These are phyloP conservation scores for Amphipoea oculea DNA, from an alignment of 2,888 invertebrate genomes.

Conservation along the genomic window DNA sequence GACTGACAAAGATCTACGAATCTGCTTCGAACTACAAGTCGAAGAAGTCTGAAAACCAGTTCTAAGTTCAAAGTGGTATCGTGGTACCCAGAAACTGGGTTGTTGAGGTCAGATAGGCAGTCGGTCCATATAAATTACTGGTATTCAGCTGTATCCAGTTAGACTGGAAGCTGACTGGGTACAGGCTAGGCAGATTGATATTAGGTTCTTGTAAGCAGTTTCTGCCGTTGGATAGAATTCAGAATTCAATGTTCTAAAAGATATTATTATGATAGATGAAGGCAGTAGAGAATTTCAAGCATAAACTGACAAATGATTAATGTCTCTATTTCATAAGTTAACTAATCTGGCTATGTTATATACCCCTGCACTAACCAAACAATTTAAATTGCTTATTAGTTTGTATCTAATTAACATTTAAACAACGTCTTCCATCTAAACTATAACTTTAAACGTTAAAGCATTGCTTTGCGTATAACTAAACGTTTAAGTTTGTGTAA, in stretches of 20 bases:
- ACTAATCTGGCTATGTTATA: not conserved
- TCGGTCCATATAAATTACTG: not conserved
- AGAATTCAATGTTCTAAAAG: not conserved
- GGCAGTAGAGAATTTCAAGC: not conserved
- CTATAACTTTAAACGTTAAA: slow-evolving; percentile 16
- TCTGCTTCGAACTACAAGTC: no score
- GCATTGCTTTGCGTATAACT: slow-evolving; percentile 2
- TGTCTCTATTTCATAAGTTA: not conserved
- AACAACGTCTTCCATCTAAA: slow-evolving; percentile 33
- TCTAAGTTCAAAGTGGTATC: not conserved
- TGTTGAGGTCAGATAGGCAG: not conserved
- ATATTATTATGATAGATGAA: not conserved
- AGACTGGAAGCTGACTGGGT: not conserved
- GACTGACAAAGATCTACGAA: no score
- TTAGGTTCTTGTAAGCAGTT: not conserved
- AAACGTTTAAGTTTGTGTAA: slow-evolving; percentile 19
- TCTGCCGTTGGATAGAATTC: not conserved
- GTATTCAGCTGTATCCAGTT: not conserved
- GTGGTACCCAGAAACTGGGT: not conserved
- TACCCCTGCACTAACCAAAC: not conserved
- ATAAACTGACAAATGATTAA: not conserved
- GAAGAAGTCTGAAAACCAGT: not conserved
- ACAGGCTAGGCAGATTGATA: not conserved
- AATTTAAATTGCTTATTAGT: slow-evolving; percentile 14
- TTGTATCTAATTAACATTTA: slow-evolving; percentile 26